These are phyloP conservation scores for Watsonalla binaria DNA, from an alignment of 2,888 invertebrate species.

Conservation along the genomic window DNA sequence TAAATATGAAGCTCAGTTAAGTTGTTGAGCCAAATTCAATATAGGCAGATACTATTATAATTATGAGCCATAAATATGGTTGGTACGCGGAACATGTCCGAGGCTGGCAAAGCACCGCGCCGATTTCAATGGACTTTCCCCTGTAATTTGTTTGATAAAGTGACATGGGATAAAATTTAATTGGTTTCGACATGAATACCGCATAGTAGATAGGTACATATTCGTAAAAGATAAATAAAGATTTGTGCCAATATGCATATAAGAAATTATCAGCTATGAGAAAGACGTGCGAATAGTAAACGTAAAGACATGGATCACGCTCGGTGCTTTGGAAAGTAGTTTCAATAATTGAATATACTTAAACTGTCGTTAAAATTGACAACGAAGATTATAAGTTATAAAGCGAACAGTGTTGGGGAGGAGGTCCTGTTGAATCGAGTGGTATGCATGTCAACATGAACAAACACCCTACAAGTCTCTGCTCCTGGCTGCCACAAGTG, in stretches of 20 bases:
- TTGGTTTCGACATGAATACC: not conserved
- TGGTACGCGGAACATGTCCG: constrained; percentile 37
- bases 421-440: constrained; percentile 45
- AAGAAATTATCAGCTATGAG: not conserved
- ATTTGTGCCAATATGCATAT: not conserved
- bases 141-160: constrained; percentile 25
- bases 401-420: constrained; percentile 13
- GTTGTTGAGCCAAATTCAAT: constrained; percentile 38
- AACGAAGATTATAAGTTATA: constrained; percentile 3
- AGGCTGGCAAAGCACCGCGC: constrained; percentile 22
- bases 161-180: not conserved
- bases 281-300: not conserved
- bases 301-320: not conserved
- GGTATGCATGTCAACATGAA: constrained; percentile 65
- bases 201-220: too few species aligned
- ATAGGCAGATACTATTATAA: constrained; percentile 35
- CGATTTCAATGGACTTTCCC: constrained; percentile 38
- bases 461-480: constrained; percentile 51
- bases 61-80: constrained; percentile 54
- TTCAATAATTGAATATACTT: not conserved
- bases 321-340: not conserved
- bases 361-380: not conserved
- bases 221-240: too few species aligned
- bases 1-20: constrained; percentile 28
- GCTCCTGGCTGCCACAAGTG: constrained; percentile 56